Evolutionary conservation across 37 sponge, comb jelly and placozoan species (phyloP).

Genomic region (Corticium candelabrum): DNA sequence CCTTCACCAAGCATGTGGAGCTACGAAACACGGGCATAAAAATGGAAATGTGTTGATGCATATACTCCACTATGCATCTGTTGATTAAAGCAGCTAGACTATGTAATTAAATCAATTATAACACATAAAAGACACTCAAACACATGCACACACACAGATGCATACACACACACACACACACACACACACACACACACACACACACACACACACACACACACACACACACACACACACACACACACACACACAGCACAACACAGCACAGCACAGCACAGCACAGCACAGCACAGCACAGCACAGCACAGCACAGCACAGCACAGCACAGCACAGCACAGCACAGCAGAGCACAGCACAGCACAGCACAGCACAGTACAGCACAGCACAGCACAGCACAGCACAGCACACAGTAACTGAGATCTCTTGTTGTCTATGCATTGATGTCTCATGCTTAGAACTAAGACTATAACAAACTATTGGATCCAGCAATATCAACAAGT

Average conservation of each 20-base stretch:
- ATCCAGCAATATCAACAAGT: too few species aligned
- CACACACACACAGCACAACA: not conserved
- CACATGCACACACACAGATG: too few species aligned
- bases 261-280: not conserved
- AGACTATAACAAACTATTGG: too few species aligned
- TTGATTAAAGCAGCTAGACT: not conserved
- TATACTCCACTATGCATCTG: too few species aligned
- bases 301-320: not conserved
- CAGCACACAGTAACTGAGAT: not conserved
- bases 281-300: not conserved
- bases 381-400: not conserved
- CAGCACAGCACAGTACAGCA: not conserved
- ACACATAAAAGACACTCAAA: not conserved
- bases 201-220: not conserved
- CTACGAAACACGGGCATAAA: constrained; percentile 12
- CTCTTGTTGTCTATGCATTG: too few species aligned
- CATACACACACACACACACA: not conserved
- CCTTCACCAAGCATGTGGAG: constrained; percentile 96
- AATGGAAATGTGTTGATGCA: not conserved
- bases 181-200: not conserved
- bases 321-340: not conserved
- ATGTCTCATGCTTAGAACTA: too few species aligned
- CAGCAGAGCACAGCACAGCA: not conserved
- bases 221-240: not conserved
- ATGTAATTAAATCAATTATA: not conserved